Base-by-base conservation (phyloP, 2,797 vertebrate genomes). In the Tympanoctomys barrerae region DNA sequence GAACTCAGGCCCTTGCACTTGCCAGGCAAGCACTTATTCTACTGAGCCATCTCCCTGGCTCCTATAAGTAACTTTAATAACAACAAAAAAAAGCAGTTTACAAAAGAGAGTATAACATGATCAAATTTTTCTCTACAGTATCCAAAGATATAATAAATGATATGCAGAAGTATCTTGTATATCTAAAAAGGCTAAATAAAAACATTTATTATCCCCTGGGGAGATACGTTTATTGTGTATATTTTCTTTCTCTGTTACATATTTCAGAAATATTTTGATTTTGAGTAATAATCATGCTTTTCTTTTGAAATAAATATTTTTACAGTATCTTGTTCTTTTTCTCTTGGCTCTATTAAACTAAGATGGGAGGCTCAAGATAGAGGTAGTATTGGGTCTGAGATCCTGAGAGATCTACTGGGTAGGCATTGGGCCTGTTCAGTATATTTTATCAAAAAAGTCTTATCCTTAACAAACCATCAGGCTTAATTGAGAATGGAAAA, bases 401-500 rank as follows among this genome's bases (percentile, higher is more conserved):
- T 83, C 89, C 57, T 31, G 49, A 82, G 92, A 79, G 78, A 86
- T 28, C 33, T 93, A 84, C 87, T 88, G 39, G 84, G 93, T 70
- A 70, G 36, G 82, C 81, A 71, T 66, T 91, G 91, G 91, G 52
- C 36, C 83, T 94, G 21, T 46, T 92, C 24, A 18, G 77, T 91
- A 49, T 92, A 54, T 94, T 96, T 96, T 94, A 95, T 88, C 73
- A 93, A 71, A 96, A 94, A 92, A 87, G 36, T 77, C 77, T 90
- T 81, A 87, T 77, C 80, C 75, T 89, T 78, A 95, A 64, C 14
- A 49, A 91, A 88, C 90, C 54, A 96, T 96, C 59, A 93, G 82
- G 87, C 62, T 93, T 96, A 96, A 97, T 97, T 97, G 96, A 96
- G 97, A 96, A 96, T 96, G 90, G 96, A 96, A 96, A 97, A 93